phyloP scores from a whole-genome alignment of 2,797 vertebrate species.

The Otolemur crassicaudatus region DNA sequence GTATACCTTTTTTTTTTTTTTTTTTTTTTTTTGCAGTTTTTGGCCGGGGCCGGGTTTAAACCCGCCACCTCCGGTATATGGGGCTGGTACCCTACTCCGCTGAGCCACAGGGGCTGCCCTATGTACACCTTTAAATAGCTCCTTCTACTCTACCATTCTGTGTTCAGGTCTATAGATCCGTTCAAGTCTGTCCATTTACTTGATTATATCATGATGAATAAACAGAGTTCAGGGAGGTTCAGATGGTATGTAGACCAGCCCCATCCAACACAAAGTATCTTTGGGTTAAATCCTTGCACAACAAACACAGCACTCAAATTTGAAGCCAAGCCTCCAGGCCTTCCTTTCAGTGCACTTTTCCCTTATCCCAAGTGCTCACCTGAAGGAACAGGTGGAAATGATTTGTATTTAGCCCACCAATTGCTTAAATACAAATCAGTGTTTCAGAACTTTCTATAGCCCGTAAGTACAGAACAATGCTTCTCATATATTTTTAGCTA shows the following conservation, averaged over 20 bases:
- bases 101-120: too few species aligned
- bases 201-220: background rate
- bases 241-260: background rate
- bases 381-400: background rate
- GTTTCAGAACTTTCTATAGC: background rate
- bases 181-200: background rate
- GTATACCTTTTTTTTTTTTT: background rate
- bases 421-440: background rate
- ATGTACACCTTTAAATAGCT: background rate
- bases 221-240: background rate
- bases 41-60: too few species aligned
- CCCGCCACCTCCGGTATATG: too few species aligned
- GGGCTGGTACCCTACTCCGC: too few species aligned
- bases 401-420: background rate
- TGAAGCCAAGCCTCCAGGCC: background rate
- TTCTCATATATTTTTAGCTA: background rate
- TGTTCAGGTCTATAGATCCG: background rate
- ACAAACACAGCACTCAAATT: background rate
- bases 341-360: background rate
- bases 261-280: background rate
- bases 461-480: background rate
- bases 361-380: background rate
- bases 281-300: background rate
- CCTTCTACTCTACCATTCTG: background rate
- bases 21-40: too few species aligned